A percentile compares a stretch with the other conserved stretches of the same genome.
Conservation (phyloP, 2,113 vertebrate genomes). For the Forbesichthys papilliferus region DNA sequence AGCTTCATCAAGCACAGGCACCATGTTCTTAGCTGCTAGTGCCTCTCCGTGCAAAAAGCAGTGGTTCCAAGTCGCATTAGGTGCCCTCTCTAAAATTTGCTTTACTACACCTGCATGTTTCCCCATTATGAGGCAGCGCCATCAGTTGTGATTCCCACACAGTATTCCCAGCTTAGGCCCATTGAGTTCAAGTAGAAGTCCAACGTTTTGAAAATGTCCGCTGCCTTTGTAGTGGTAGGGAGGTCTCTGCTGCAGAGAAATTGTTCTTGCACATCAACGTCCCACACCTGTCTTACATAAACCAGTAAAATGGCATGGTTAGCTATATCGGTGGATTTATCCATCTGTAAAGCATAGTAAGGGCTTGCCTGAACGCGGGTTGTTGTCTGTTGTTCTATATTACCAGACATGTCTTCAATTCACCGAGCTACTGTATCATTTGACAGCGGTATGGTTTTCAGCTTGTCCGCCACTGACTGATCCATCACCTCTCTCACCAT, state of each 20-base stretch:
- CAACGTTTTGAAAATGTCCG: slow-evolving; percentile 1
- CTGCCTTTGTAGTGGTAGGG: not conserved
- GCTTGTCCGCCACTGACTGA: not conserved
- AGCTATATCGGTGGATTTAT: not conserved
- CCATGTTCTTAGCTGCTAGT: not conserved
- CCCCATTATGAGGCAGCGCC: not conserved
- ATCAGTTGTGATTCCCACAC: slow-evolving; percentile 2
- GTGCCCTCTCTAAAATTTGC: not conserved
- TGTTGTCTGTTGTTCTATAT: slow-evolving; percentile 1
- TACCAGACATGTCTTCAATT: not conserved
- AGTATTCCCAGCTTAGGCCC: not conserved
- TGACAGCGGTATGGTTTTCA: not conserved
- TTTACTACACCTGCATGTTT: slow-evolving; percentile 1
- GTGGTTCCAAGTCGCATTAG: slow-evolving; percentile 1
- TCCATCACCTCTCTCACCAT: not conserved
- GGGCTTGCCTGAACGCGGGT: no score
- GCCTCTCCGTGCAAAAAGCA: slow-evolving; percentile 1
- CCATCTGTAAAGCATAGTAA: no score
- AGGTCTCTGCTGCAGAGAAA: slow-evolving; percentile 1
- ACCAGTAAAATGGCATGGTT: not conserved
- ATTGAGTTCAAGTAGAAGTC: not conserved
- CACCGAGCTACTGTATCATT: not conserved
- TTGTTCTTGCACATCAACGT: not conserved
- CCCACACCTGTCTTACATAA: not conserved
- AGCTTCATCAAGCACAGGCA: not conserved